Evolutionary conservation across 2,888 invertebrate species (phyloP), one percentile per base, ranked within the genome.

Genomic region (Drosophila anceps): DNA sequence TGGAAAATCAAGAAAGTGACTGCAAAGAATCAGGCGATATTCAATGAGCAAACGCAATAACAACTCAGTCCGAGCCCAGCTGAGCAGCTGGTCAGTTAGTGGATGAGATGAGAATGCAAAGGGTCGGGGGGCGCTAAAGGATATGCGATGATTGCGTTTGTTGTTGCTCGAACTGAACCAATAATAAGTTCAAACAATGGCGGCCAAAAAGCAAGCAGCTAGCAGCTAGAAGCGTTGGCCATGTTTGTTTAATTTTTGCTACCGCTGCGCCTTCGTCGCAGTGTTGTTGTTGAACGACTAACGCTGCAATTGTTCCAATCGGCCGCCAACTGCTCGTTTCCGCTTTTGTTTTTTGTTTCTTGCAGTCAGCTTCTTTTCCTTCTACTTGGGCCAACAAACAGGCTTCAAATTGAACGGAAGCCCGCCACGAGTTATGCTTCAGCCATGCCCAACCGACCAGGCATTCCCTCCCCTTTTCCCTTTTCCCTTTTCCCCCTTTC

Each of bases 321-420:
- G 84, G 73, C 88, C 78, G 82, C 84, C 88, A 84, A 87, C 84
- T 87, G 88, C 58, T 84, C 88, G 85, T 73, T 84, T 84, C 88
- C 84, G 88, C 73, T 70, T 81, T 87, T 84, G 84, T 87, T 87
- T 84, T 84, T 82, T 53, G 7, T 50, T 31, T 35, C 44, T 50
- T n/a, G 78, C 74, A 66, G 60, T 57, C 73, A 70, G 72, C 72
- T 74, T 70, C 73, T 76, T 71, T 86, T 86, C 70, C 84, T 76
- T 87, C 74, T 76, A 70, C 82, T 79, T 81, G 76, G 82, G 82
- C 79, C 82, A 79, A 76, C 84, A 88, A 88, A 85, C 88, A 85
- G 86, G 84, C 85, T 88, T 88, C 85, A 85, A 85, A 88, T 85
- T 85, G 86, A 88, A 85, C 88, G 85, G 85, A 85, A 85, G 82